Evolutionary conservation across 2,797 vertebrate genomes (phyloP).

Genomic region (Adrianichthys oophorus): DNA sequence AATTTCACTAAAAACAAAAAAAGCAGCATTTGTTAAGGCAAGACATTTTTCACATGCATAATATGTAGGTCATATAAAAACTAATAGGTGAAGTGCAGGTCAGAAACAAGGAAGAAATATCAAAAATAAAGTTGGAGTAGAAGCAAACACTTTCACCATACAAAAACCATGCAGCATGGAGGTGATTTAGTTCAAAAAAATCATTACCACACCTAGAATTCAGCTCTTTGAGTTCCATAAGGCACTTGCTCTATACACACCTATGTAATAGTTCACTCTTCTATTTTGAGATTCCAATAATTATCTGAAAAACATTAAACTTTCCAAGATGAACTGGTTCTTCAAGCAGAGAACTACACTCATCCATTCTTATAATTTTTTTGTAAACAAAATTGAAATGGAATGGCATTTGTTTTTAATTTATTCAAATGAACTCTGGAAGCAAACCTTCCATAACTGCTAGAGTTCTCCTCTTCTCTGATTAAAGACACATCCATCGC

Average conservation of each 20-base stretch:
- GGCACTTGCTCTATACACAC: conserved; percentile 55
- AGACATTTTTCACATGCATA: conserved; percentile 56
- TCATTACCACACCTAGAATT: conserved; percentile 20
- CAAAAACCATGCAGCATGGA: conserved; percentile 40
- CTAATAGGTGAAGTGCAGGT: conserved; percentile 37
- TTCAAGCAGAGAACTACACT: conserved; percentile 11
- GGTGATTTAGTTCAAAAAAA: conserved; percentile 2
- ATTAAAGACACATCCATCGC: conserved; percentile 1
- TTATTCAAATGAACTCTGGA: conserved; percentile 8
- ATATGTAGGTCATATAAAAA: conserved; percentile 52
- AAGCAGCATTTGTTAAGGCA: conserved; percentile 46
- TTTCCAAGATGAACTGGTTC: background rate
- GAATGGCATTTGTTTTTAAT: conserved; percentile 36
- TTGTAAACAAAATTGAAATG: conserved; percentile 60
- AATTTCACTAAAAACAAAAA: conserved; percentile 22
- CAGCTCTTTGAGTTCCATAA: conserved; percentile 54
- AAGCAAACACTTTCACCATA: conserved; percentile 11
- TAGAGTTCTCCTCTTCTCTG: conserved; percentile 14
- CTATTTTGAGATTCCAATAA: conserved; percentile 12
- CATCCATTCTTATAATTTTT: conserved; percentile 11
- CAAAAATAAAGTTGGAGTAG: conserved; percentile 41
- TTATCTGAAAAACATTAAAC: conserved; percentile 21
- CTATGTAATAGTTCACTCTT: conserved; percentile 15
- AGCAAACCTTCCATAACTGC: conserved; percentile 8
- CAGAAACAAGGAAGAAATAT: conserved; percentile 35